Evolutionary conservation across 1,140 invertebrate genomes (phyloP), one percentile per base, ranked within the genome.

Genomic region (Drosophila fuyamai): DNA sequence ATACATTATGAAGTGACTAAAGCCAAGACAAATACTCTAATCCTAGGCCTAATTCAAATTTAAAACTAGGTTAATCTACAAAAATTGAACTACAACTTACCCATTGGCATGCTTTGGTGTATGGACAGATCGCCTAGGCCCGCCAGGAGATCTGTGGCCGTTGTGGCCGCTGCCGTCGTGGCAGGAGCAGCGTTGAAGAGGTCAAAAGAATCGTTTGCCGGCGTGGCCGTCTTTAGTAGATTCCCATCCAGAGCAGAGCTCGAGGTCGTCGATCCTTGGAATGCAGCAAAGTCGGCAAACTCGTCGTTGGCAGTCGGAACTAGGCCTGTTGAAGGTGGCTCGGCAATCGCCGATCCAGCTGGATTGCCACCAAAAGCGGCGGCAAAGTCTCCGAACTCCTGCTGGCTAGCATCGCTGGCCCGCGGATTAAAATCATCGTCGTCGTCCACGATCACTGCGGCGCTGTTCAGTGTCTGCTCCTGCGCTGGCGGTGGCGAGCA

Each of bases 361-460:
- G 67, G 23, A 0, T 29, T 55, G 5, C 75, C 89, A 2, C 93
- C 93, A 90, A 97, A 97, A 8, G 96, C 97, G 62, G 95, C 94
- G 16, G 95, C 93, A 92, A 98, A 98, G 92, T 97, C 96, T 1
- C 96, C 96, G 93, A 97, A 97, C 48, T 97, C 96, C 46, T 93
- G 91, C 46, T 62, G 9, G 86, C 73, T 51, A 91, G 62, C 67
- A 77, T 93, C 93, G 53, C 91, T 81, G 36, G 84, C 62, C 16
- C 93, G 78, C 9, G 95, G 94, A 88, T 95, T 94, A 58, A 95
- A 95, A 70, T 95, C 94, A 80, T 95, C 94, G 77, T 95, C 94
- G 29, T 92, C 82, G 55, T 92, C 80, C 14, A 67, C 72, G 54
- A 70, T 67, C n/a, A 81, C 54, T 29, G 84, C 53, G 12, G 76